Evolutionary conservation across 2,888 invertebrate genomes (phyloP).

Genomic region (Pharmacophagus antenor): DNA sequence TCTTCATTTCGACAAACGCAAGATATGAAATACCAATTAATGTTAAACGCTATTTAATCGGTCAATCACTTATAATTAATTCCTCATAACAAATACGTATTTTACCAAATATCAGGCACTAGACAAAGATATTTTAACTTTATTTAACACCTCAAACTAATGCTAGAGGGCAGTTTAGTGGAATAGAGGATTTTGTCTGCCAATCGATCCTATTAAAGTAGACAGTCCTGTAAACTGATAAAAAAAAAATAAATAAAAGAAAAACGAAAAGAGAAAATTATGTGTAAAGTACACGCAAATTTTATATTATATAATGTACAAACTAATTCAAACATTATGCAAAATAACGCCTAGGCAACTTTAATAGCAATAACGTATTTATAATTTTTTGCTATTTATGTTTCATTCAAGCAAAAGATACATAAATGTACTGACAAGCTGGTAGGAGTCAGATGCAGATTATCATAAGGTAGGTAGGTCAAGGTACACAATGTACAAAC

Average conservation of each 20-base stretch:
- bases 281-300: too few relatives aligned
- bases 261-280: too few relatives aligned
- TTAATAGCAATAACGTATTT: too few relatives aligned
- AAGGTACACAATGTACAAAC: too few relatives aligned
- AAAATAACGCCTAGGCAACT: too few relatives aligned
- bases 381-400: too few relatives aligned
- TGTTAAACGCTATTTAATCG: neutral
- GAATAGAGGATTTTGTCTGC: neutral
- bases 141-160: neutral
- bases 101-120: neutral
- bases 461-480: too few relatives aligned
- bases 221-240: neutral
- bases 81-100: neutral
- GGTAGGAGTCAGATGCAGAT: too few relatives aligned
- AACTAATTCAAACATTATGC: too few relatives aligned
- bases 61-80: neutral
- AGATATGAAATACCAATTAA: neutral
- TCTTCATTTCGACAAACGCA: neutral
- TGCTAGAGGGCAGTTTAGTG: neutral
- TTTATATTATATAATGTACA: too few relatives aligned
- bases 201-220: neutral
- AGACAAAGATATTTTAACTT: neutral
- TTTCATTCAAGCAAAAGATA: too few relatives aligned
- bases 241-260: neutral
- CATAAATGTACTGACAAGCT: too few relatives aligned